These are phyloP conservation scores for Eonycteris spelaea DNA, from an alignment of 2,113 vertebrate species.

Conservation along the genomic window DNA sequence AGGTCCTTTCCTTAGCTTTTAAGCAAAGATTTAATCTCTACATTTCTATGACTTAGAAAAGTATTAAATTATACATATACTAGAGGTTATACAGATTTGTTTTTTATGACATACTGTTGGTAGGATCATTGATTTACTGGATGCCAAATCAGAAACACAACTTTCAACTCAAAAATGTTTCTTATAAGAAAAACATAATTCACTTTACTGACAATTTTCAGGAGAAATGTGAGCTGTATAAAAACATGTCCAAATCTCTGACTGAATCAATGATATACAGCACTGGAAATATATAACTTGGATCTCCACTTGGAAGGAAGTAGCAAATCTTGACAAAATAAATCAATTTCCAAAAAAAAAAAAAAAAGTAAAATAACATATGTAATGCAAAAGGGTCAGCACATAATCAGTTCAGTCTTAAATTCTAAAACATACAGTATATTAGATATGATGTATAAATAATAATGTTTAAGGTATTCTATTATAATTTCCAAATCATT, in stretches of 20 bases:
- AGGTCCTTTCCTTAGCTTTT: background rate
- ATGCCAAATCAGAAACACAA: conserved; percentile 36
- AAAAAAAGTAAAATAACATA: conserved; percentile 29
- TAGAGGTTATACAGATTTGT: conserved; percentile 33
- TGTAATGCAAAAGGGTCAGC: background rate
- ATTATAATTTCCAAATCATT: background rate
- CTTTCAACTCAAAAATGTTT: conserved; percentile 29
- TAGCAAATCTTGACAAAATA: conserved; percentile 40
- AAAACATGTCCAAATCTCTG: conserved; percentile 30
- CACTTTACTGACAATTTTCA: conserved; percentile 11
- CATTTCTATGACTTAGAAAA: conserved; percentile 40
- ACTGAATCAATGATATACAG: background rate
- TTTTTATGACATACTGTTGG: background rate
- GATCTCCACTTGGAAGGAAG: conserved; percentile 19
- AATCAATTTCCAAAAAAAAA: background rate
- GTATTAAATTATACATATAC: conserved; percentile 30
- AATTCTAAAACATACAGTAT: conserved; percentile 11
- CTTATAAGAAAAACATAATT: conserved; percentile 49
- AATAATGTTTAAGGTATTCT: conserved; percentile 17
- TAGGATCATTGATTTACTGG: conserved; percentile 27
- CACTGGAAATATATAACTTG: conserved; percentile 18
- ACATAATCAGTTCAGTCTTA: background rate
- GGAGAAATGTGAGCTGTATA: conserved; percentile 10
- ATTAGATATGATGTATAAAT: conserved; percentile 19
- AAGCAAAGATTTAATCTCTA: conserved; percentile 40